Conservation (phyloP, 2,888 invertebrate genomes). For the Germaria angustata region DNA sequence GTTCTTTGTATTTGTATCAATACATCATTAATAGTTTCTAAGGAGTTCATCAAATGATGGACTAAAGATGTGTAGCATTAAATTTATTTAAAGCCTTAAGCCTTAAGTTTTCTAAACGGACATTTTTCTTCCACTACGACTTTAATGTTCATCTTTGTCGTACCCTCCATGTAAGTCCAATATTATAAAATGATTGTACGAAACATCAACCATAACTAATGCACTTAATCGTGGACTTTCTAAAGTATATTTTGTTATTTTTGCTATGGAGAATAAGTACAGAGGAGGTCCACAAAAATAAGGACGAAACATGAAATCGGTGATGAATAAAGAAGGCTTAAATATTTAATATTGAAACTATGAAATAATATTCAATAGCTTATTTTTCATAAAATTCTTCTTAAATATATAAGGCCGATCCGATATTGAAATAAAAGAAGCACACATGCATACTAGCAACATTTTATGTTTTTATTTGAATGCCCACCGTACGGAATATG, state of each 20-base stretch:
- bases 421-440: too few relatives aligned
- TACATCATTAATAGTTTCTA: conserved; percentile 50
- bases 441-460: too few relatives aligned
- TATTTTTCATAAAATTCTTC: too few relatives aligned
- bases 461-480: too few relatives aligned
- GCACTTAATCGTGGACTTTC: conserved; percentile 32
- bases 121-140: background rate
- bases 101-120: background rate
- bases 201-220: conserved; percentile 54
- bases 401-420: too few relatives aligned
- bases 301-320: background rate
- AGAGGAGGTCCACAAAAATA: background rate
- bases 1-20: conserved; percentile 28
- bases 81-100: conserved; percentile 31
- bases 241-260: background rate
- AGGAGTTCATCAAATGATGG: conserved; percentile 44
- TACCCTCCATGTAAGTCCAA: conserved; percentile 52
- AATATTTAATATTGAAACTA: too few relatives aligned
- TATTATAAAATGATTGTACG: conserved; percentile 30
- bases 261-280: background rate
- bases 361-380: too few relatives aligned
- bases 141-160: conserved; percentile 28
- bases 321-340: too few relatives aligned
- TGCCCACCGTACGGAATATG: too few relatives aligned
- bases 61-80: conserved; percentile 32